phyloP scores from a whole-genome alignment of 2,113 vertebrate genomes.

The Oncorhynchus gorbuscha region DNA sequence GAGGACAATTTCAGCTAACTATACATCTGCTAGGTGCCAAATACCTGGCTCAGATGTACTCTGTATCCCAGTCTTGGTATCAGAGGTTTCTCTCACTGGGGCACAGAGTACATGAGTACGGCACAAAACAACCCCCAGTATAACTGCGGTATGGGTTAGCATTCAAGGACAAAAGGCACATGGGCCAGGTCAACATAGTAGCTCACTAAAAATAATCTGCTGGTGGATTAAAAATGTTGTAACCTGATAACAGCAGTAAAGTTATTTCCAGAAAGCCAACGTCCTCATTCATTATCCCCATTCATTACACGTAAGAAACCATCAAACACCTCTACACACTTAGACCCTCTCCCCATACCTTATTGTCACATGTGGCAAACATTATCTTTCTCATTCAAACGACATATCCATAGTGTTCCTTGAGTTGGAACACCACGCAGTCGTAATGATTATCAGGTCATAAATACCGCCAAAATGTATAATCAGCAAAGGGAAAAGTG shows the following conservation, averaged over 20 bases:
- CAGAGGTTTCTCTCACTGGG: neutral
- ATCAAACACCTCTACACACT: neutral
- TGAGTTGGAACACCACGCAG: conserved; percentile 43
- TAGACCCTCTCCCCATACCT: conserved; percentile 17
- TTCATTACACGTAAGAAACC: neutral
- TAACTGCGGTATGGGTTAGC: no score
- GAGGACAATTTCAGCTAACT: conserved; percentile 50
- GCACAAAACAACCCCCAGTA: conserved; percentile 11
- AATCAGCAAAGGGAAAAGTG: conserved; percentile 35
- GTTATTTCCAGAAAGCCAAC: no score
- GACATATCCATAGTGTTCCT: conserved; percentile 20
- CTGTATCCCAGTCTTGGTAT: conserved; percentile 6
- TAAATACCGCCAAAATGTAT: conserved; percentile 47
- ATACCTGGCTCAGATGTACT: conserved; percentile 28
- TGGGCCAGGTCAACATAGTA: neutral
- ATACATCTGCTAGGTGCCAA: conserved; percentile 46
- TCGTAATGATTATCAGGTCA: conserved; percentile 57
- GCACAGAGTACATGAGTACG: conserved; percentile 15
- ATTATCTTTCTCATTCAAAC: conserved; percentile 42
- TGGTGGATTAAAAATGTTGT: conserved; percentile 47
- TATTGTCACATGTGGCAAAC: conserved; percentile 51
- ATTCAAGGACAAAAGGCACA: no score
- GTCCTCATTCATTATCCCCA: no score
- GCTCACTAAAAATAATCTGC: conserved; percentile 48
- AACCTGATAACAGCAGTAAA: conserved; percentile 25